Evolutionary conservation across 1,140 invertebrate species (phyloP), one percentile per base, ranked within the genome.

Genomic region (Scaptomyza hsui): DNA sequence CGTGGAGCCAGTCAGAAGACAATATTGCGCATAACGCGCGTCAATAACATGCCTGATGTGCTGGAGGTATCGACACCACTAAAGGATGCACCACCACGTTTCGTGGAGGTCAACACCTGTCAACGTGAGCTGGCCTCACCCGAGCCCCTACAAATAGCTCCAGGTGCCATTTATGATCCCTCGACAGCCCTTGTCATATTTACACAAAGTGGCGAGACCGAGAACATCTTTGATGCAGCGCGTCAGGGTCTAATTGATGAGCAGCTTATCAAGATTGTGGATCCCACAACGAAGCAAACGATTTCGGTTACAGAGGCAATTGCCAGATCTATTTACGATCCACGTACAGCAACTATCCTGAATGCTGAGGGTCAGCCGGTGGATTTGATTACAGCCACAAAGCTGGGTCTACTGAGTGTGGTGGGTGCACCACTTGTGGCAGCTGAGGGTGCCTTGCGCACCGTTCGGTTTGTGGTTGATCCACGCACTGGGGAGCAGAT

Each of bases 301-400:
- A 94, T 98, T 53, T 93, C 94, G 26, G 92, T 98, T 24, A 93
- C 94, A 26, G 95, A 97, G 89, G 97, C 97, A 1, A 92, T 97
- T 29, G 91, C 94, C 26, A 94, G 94, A 64, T 95, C 95, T 52
- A 94, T 97, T 51, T 92, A 98, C 18, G 94, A 97, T 92, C 92
- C 94, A 69, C 93, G 94, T 49, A 95, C 95, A 0, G 95, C 95
- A 15, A 93, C 94, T 53, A 96, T 96, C 74, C 94, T 92, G 63
- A 94, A 95, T 72, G 92, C 92, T 42, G 91, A 93, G 4, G 94
- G 95, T 18, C 93, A 94, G 48, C 94, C 93, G 75, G 93, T 96
- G 48, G 93, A 93, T 32, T 91, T 97, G n/a, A 92, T 93, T 18
- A 95, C 97, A 72, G 96, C 96, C 3, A 93, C 95, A 4, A 96